These are phyloP conservation scores for Centropyge bicolor DNA, from an alignment of 2,797 vertebrate species.

Conservation along the genomic window DNA sequence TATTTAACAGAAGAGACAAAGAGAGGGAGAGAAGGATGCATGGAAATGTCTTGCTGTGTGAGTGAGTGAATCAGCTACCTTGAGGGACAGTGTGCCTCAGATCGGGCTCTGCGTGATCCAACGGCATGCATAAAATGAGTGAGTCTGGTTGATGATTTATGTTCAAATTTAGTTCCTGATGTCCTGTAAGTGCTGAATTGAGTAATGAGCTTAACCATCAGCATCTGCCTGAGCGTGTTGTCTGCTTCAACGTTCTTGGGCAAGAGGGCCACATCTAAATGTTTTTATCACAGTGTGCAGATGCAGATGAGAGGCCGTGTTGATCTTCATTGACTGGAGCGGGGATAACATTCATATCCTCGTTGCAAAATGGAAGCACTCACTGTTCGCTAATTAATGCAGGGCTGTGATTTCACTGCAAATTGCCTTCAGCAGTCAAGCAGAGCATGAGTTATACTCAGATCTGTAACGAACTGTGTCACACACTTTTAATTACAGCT, in stretches of 20 bases:
- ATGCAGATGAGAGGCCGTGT: constrained; percentile 27
- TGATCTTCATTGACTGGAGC: constrained; percentile 22
- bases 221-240: constrained; percentile 13
- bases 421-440: constrained; percentile 10
- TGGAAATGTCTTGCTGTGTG: constrained; percentile 13
- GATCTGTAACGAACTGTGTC: background rate
- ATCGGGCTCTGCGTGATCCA: background rate
- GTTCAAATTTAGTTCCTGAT: background rate
- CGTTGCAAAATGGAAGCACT: constrained; percentile 20
- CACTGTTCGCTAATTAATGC: constrained; percentile 11
- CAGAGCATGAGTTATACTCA: background rate
- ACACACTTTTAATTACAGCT: background rate
- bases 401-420: constrained; percentile 17
- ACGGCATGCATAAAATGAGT: constrained; percentile 3
- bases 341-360: constrained; percentile 23
- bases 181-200: background rate
- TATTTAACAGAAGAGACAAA: background rate
- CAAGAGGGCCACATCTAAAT: constrained; percentile 52
- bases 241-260: constrained; percentile 11
- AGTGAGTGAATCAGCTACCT: constrained; percentile 39
- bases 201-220: constrained; percentile 29
- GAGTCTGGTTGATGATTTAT: background rate
- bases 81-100: constrained; percentile 8
- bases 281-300: constrained; percentile 52
- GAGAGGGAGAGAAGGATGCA: background rate